Evolutionary conservation across 2,888 invertebrate species (phyloP).

Genomic region (Eristalis arbustorum): DNA sequence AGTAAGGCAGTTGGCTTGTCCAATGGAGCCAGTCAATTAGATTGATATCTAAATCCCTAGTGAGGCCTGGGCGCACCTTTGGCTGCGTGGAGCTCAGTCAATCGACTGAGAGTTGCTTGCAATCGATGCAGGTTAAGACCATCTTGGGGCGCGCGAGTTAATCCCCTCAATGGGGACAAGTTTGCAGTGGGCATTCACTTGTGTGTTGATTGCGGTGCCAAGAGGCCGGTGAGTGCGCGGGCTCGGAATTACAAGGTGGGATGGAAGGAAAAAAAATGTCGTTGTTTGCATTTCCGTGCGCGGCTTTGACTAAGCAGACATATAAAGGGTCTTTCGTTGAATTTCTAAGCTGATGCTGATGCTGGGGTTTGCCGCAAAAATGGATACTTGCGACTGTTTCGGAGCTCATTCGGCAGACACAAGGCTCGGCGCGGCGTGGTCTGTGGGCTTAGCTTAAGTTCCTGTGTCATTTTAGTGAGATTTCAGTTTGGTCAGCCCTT

Average conservation of each 20-base stretch:
- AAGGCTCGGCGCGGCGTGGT: too few relatives aligned
- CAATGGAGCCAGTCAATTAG: conserved; percentile 36
- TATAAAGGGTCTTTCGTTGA: too few relatives aligned
- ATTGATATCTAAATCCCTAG: conserved; percentile 56
- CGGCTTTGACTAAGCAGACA: too few relatives aligned
- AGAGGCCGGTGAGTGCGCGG: not conserved
- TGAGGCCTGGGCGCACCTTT: conserved; percentile 51
- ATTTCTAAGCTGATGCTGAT: too few relatives aligned
- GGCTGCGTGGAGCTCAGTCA: conserved; percentile 36
- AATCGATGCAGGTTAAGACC: conserved; percentile 32
- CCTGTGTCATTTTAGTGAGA: too few relatives aligned
- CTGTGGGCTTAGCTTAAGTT: too few relatives aligned
- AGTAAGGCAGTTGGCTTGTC: conserved; percentile 37
- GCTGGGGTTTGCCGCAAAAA: too few relatives aligned
- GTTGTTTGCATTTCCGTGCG: not conserved
- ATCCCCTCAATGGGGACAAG: conserved; percentile 20
- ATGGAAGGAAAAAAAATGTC: too few relatives aligned
- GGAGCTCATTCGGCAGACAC: too few relatives aligned
- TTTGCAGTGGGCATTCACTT: conserved; percentile 10
- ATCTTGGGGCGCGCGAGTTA: conserved; percentile 31
- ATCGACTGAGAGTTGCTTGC: conserved; percentile 32
- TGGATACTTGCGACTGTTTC: too few relatives aligned
- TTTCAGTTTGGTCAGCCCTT: too few relatives aligned
- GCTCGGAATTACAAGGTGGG: not conserved
- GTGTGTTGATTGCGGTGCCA: not conserved